phyloP scores from a whole-genome alignment of 2,888 invertebrate species.

The Latheticus oryzae region DNA sequence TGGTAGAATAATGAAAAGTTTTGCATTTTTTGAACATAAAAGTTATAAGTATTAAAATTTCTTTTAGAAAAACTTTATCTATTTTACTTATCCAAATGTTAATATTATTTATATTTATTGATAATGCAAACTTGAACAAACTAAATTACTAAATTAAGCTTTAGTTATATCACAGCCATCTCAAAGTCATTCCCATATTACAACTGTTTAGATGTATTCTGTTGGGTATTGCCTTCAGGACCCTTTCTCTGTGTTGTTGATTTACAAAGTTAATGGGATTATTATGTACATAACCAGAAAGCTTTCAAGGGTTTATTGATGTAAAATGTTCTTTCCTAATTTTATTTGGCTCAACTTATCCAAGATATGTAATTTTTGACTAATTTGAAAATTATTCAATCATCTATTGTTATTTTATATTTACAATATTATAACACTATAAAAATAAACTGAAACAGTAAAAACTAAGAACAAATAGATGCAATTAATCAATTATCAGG shows the following conservation, averaged over 20 bases:
- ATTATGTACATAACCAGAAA: conserved; percentile 30
- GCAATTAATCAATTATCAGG: too few species aligned
- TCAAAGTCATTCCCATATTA: conserved; percentile 29
- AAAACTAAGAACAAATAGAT: too few species aligned
- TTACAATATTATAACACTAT: too few species aligned
- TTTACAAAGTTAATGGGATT: conserved; percentile 36
- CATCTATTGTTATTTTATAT: too few species aligned
- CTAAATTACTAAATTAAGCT: conserved; percentile 3
- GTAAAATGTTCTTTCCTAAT: conserved; percentile 12
- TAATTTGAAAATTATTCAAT: too few species aligned
- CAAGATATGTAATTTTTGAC: too few species aligned
- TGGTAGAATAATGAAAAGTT: background rate
- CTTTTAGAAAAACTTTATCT: too few species aligned
- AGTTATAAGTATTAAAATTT: too few species aligned
- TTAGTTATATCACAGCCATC: conserved; percentile 6
- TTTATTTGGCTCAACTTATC: too few species aligned
- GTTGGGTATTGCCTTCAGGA: conserved; percentile 20
- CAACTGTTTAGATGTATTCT: conserved; percentile 42
- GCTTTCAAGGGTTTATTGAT: conserved; percentile 28
- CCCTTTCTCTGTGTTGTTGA: conserved; percentile 35
- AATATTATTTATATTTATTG: too few species aligned
- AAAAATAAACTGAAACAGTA: too few species aligned
- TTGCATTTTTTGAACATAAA: conserved; percentile 1
- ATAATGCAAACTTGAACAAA: background rate
- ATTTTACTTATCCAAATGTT: too few species aligned